Conservation (phyloP, 2,113 vertebrate genomes). For the Morone chrysops region DNA sequence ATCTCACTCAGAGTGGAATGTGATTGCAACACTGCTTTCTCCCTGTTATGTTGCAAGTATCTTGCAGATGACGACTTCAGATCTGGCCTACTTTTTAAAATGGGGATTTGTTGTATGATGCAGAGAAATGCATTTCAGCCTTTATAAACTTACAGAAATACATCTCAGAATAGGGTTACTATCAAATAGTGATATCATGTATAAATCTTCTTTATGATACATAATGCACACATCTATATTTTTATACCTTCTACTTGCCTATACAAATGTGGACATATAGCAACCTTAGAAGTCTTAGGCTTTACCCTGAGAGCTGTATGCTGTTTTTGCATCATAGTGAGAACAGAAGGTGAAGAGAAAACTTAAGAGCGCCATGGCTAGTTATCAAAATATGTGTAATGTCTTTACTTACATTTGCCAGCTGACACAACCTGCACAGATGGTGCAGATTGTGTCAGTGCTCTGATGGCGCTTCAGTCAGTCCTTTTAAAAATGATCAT, state of each 20-base stretch:
- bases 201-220: not conserved
- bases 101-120: not conserved
- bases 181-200: not conserved
- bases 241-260: not conserved
- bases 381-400: conserved; percentile 24
- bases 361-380: conserved; percentile 14
- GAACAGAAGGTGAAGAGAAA: conserved; percentile 17
- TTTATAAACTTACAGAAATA: conserved; percentile 4
- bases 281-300: not conserved
- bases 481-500: conserved; percentile 5
- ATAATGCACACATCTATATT: not conserved
- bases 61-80: conserved; percentile 30
- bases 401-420: conserved; percentile 23
- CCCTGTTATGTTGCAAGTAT: conserved; percentile 27
- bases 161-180: not conserved
- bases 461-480: conserved; percentile 28
- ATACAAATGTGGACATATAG: not conserved
- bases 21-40: conserved; percentile 60
- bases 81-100: conserved; percentile 27
- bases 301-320: not conserved
- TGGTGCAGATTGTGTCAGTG: conserved; percentile 10
- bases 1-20: conserved; percentile 36
- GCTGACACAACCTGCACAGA: conserved; percentile 43
- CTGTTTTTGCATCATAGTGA: conserved; percentile 11
- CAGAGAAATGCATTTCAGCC: not conserved